Base-by-base conservation (phyloP, 2,888 invertebrate genomes). In the Ommatoiulus sabulosus region DNA sequence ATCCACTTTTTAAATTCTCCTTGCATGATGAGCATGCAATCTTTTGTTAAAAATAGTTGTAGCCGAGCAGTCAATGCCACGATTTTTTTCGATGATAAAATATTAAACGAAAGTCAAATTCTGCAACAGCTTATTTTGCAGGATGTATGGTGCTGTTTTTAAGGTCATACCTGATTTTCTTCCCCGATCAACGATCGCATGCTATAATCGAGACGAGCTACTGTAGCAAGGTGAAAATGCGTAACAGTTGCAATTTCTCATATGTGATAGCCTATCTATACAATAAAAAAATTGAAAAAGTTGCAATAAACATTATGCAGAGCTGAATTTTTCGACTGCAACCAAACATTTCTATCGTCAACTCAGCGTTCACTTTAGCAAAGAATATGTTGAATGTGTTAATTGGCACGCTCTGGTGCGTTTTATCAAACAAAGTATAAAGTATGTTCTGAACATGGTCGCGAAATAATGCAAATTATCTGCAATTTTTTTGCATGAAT, bases 121-220 rank as follows among this genome's bases (percentile, higher is more conserved):
- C 72, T 72, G 7, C 72, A 72, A 72, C 72, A 72, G 72, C 72
- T 72, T 72, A 72, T 72, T 72, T 72, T 72, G 72, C 72, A 72
- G 72, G 72, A 72, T 72, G 72, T 72, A 72, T 8, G 72, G 72
- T 72, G 20, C 20, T 72, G 8, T 72, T 72, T 72, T 72, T 72
- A 72, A 72, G 72, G 72, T 72, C 72, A 24, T 7, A 72, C 24
- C 8, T 24, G 72, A 72, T 72, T 72, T 72, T 72, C 17, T 20
- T 15, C 52, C 52, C 24, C 72, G 20, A 72, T 72, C 72, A 24
- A 72, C 7, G 72, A 24, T 72, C 72, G n/a, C n/a, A 17, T 72
- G 72, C 46, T 7, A 72, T 72, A 72, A 72, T 72, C 72, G 72
- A 24, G 72, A 72, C 8, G 8, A 72, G 52, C 52, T 12, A 12